phyloP scores from a whole-genome alignment of 23 tunicate genomes.

The Ciona savignyi region DNA sequence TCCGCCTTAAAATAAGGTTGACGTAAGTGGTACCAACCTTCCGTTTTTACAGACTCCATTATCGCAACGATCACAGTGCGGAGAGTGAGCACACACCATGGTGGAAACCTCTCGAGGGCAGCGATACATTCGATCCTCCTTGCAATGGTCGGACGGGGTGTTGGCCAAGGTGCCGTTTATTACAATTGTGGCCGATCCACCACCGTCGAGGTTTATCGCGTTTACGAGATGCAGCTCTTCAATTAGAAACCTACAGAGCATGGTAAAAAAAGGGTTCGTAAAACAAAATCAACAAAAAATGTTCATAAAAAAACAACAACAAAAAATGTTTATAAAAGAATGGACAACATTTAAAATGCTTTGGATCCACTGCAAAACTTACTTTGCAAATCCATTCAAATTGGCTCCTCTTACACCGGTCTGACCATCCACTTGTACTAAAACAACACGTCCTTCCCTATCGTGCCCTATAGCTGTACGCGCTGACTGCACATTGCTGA shows the following conservation, averaged over 20 bases:
- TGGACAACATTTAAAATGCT: too few relatives aligned
- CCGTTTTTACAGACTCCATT: conserved; percentile 51
- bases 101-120: conserved; percentile 53
- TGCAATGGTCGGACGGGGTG: conserved; percentile 70
- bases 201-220: conserved; percentile 81
- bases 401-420: conserved; percentile 49
- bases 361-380: too few relatives aligned
- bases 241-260: conserved; percentile 34
- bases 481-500: conserved; percentile 63
- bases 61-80: conserved; percentile 33
- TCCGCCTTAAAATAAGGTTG: too few relatives aligned
- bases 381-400: conserved; percentile 59
- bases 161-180: conserved; percentile 54
- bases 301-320: too few relatives aligned
- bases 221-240: conserved; percentile 55
- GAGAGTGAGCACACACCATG: conserved; percentile 54
- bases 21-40: too few relatives aligned
- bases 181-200: conserved; percentile 69
- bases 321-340: too few relatives aligned
- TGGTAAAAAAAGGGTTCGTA: too few relatives aligned
- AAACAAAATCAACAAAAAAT: too few relatives aligned
- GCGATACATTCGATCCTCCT: conserved; percentile 51
- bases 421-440: conserved; percentile 78
- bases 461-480: conserved; percentile 87
- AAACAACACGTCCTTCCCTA: conserved; percentile 36